Evolutionary conservation across 2,113 vertebrate genomes (phyloP).

Genomic region (Rhabdomys dilectus): DNA sequence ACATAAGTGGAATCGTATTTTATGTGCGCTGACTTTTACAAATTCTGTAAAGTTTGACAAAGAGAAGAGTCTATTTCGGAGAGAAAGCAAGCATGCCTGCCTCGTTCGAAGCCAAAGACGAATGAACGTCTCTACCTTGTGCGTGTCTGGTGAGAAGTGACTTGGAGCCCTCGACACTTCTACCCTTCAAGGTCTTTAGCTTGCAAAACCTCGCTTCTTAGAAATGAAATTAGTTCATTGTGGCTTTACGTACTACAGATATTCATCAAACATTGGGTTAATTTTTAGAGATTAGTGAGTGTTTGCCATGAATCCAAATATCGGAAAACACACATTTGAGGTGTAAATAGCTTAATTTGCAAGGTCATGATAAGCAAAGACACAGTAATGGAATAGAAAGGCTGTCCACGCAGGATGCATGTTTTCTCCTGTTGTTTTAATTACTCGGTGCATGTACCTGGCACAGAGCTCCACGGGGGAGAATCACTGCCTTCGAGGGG

Average conservation of each 20-base stretch:
- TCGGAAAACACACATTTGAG: constrained; percentile 55
- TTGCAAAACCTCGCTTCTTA: constrained; percentile 3
- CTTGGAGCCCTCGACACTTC: neutral
- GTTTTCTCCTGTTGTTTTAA: neutral
- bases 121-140: neutral
- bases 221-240: neutral
- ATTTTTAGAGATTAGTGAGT: constrained; percentile 50
- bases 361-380: constrained; percentile 67
- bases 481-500: neutral
- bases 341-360: constrained; percentile 75
- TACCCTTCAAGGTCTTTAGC: neutral
- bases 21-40: neutral
- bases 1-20: neutral
- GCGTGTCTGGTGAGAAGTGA: neutral
- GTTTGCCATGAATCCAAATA: constrained; percentile 49
- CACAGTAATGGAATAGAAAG: constrained; percentile 44
- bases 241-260: neutral
- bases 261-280: neutral
- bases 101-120: neutral
- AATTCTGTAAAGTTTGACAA: constrained; percentile 12
- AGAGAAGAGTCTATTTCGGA: constrained; percentile 16
- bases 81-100: neutral
- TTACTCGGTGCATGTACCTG: neutral
- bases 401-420: neutral
- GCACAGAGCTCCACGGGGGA: neutral